phyloP scores from a whole-genome alignment of 2,113 vertebrate genomes.

The Mirounga angustirostris region DNA sequence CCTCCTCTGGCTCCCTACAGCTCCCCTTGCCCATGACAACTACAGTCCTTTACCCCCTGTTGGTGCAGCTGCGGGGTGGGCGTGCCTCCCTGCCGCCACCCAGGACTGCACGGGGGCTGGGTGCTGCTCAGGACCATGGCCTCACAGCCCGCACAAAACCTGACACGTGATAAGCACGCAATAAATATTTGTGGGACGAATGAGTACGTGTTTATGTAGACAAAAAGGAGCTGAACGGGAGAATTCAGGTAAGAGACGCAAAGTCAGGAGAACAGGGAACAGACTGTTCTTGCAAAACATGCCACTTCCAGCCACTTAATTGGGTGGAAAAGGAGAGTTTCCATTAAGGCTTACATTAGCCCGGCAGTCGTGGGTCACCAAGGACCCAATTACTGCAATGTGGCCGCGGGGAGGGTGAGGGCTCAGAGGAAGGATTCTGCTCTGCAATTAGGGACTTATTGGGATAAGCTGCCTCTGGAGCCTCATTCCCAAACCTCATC shows the following conservation, averaged over 20 bases:
- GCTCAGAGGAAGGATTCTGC: fast-evolving
- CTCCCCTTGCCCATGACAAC: fast-evolving
- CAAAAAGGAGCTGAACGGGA: fast-evolving
- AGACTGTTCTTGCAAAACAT: fast-evolving
- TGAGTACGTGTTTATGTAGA: fast-evolving
- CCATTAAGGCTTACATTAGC: neutral
- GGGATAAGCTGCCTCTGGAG: neutral
- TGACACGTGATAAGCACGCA: fast-evolving
- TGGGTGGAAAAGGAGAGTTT: neutral
- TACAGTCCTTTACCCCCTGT: fast-evolving
- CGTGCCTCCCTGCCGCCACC: neutral
- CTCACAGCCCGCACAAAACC: fast-evolving
- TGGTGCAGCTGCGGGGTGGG: fast-evolving
- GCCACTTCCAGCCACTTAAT: neutral
- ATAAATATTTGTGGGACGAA: fast-evolving
- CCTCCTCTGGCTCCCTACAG: neutral
- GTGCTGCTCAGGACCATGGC: fast-evolving
- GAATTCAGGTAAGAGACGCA: fast-evolving
- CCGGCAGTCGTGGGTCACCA: neutral
- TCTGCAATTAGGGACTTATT: fast-evolving
- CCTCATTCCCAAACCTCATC: fast-evolving
- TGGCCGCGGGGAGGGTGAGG: fast-evolving
- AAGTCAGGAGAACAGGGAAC: neutral
- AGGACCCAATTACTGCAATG: neutral
- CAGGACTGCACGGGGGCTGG: fast-evolving